Evolutionary conservation across 1,140 invertebrate species (phyloP).

Genomic region (Procambarus clarkii): DNA sequence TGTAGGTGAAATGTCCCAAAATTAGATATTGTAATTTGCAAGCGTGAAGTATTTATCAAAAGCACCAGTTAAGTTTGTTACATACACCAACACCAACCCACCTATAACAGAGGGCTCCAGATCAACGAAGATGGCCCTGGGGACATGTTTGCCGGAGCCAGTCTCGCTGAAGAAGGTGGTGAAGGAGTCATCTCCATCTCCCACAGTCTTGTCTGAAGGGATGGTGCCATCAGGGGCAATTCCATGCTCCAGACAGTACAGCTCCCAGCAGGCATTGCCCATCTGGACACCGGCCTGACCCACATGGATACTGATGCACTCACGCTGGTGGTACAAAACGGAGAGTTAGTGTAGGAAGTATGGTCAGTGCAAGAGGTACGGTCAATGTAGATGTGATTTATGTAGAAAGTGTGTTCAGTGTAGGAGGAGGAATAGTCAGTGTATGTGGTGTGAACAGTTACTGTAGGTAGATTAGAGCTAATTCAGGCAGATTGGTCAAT

Average conservation of each 20-base stretch:
- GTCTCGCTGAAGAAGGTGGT: conserved; percentile 44
- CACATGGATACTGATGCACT: conserved; percentile 42
- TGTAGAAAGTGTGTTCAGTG: no score
- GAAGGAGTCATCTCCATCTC: conserved; percentile 30
- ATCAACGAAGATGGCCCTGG: conserved; percentile 28
- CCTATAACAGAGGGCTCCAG: conserved; percentile 26
- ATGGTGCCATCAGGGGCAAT: conserved; percentile 27
- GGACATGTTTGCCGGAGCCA: conserved; percentile 24
- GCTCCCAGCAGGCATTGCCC: conserved; percentile 39
- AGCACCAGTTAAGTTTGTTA: no score
- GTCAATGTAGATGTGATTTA: no score
- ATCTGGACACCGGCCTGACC: conserved; percentile 29
- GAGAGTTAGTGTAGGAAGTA: no score
- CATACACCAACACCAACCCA: conserved; percentile 3
- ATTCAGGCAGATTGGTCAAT: no score
- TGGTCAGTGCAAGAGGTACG: no score
- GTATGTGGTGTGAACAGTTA: no score
- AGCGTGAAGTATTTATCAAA: no score
- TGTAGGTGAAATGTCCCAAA: no score
- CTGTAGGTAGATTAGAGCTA: no score
- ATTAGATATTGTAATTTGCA: no score
- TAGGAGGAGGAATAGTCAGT: no score
- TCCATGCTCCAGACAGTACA: conserved; percentile 39
- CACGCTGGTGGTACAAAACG: not conserved
- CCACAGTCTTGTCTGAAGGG: conserved; percentile 25